A percentile compares a stretch with the other conserved stretches of the same genome.
Evolutionary conservation across 1,140 invertebrate genomes (phyloP).

Genomic region (Heterodera schachtii): DNA sequence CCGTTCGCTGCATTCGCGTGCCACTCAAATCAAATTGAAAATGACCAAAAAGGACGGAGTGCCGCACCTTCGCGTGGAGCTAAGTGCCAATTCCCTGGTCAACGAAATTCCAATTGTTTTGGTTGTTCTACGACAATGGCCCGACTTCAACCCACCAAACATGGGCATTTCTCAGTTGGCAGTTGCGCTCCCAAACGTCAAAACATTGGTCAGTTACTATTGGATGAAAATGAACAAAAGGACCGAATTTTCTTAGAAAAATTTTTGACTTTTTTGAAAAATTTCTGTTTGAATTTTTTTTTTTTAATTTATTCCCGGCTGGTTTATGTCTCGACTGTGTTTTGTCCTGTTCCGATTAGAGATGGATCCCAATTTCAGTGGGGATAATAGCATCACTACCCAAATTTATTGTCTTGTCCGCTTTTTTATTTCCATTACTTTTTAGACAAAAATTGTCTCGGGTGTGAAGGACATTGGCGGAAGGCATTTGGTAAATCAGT

Average conservation of each 20-base stretch:
- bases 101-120: slow-evolving; percentile 34
- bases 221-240: not conserved
- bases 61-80: slow-evolving; percentile 31
- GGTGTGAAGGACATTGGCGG: slow-evolving; percentile 24
- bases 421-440: not conserved
- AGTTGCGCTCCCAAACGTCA: slow-evolving; percentile 9
- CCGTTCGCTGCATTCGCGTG: slow-evolving; percentile 17
- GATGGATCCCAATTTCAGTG: too few species aligned
- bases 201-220: not conserved
- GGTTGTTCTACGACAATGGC: slow-evolving; percentile 27
- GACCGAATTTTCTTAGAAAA: too few species aligned
- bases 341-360: too few species aligned
- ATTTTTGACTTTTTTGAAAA: too few species aligned
- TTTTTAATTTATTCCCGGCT: too few species aligned
- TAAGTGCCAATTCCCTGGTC: slow-evolving; percentile 25
- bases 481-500: slow-evolving; percentile 15
- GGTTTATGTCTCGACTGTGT: too few species aligned
- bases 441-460: slow-evolving; percentile 21
- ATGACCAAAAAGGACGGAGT: slow-evolving; percentile 24
- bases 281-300: too few species aligned
- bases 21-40: slow-evolving; percentile 31
- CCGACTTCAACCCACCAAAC: slow-evolving; percentile 33
- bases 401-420: slow-evolving; percentile 3
- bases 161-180: slow-evolving; percentile 23
- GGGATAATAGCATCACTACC: too few species aligned